These are phyloP conservation scores for Protonemura montana DNA, from an alignment of 2,888 invertebrate genomes.

Conservation along the genomic window DNA sequence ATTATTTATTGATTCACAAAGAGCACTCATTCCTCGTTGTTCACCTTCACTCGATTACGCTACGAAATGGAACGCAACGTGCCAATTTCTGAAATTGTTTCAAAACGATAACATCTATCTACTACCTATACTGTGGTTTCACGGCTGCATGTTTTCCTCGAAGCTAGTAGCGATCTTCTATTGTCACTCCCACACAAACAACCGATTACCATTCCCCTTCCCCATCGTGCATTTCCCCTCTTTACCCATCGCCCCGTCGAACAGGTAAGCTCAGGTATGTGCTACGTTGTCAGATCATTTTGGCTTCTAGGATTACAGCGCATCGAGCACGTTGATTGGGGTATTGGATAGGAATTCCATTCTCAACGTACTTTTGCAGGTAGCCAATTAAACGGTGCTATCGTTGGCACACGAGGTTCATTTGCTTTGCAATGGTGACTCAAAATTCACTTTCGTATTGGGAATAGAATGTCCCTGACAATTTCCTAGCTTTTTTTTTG, in stretches of 20 bases:
- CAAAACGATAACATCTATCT: constrained; percentile 1
- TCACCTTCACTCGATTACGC: not conserved
- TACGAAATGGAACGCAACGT: not conserved
- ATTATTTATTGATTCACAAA: not conserved
- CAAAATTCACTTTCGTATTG: not conserved
- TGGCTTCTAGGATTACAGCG: constrained; percentile 14
- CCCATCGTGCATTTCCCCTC: not conserved
- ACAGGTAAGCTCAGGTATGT: constrained; percentile 46
- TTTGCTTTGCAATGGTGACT: not conserved
- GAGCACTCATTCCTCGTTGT: not conserved
- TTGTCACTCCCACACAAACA: constrained; percentile 40
- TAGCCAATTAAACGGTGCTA: not conserved
- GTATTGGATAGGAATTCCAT: not conserved
- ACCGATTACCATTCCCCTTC: constrained; percentile 27
- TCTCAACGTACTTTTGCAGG: not conserved
- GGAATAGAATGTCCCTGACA: no score
- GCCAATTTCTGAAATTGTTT: not conserved
- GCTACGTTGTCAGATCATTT: constrained; percentile 42
- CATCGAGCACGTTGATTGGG: not conserved
- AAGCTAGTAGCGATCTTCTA: constrained; percentile 24
- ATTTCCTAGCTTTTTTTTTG: no score
- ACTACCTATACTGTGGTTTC: not conserved
- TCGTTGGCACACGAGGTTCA: not conserved
- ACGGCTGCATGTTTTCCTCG: not conserved
- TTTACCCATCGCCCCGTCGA: constrained; percentile 17